Conservation (phyloP, 1,140 invertebrate species). For the Caerostris extrusa region DNA sequence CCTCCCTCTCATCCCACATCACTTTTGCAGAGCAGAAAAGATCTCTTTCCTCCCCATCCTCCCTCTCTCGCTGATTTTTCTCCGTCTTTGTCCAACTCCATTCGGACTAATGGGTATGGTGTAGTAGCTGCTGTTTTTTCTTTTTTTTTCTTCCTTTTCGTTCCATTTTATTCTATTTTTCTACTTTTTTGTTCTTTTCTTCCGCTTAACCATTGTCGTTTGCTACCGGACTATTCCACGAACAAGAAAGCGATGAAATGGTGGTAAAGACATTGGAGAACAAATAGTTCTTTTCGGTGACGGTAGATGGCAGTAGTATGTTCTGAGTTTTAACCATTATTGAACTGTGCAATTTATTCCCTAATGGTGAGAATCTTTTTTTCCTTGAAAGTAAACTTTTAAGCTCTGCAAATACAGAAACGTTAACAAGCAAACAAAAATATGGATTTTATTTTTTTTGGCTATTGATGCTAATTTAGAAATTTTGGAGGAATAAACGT, state of each 20-base stretch:
- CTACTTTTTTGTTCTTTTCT: neutral
- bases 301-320: neutral
- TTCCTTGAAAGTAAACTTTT: too few species aligned
- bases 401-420: too few species aligned
- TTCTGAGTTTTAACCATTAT: neutral
- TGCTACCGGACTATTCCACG: neutral
- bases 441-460: too few species aligned
- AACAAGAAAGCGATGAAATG: slow-evolving; percentile 6
- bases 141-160: neutral
- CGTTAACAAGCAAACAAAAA: too few species aligned
- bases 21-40: neutral
- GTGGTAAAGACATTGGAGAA: neutral
- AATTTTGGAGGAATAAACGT: too few species aligned
- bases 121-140: slow-evolving; percentile 18
- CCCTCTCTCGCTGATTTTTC: neutral
- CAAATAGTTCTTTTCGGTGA: neutral
- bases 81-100: slow-evolving; percentile 39
- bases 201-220: neutral
- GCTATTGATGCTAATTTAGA: too few species aligned
- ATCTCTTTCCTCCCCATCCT: neutral
- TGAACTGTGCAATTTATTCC: too few species aligned
- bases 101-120: slow-evolving; percentile 11
- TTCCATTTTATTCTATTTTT: neutral
- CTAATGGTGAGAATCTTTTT: too few species aligned
- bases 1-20: neutral